These are phyloP conservation scores for Brassicogethes aeneus DNA, from an alignment of 2,888 invertebrate genomes.

Conservation along the genomic window DNA sequence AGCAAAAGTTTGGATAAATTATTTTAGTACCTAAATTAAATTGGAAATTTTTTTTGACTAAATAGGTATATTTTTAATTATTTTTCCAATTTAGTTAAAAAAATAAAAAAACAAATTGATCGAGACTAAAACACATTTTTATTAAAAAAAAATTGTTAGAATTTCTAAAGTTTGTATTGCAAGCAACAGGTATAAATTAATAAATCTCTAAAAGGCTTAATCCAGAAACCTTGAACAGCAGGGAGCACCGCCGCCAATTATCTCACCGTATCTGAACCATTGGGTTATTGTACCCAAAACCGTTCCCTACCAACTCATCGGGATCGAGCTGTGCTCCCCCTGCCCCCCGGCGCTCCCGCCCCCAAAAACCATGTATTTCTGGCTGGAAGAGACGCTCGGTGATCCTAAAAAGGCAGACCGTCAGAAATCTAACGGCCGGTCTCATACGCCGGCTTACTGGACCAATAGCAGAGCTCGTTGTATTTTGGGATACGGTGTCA, in stretches of 20 bases:
- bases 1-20: no score
- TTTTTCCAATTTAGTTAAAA: no score
- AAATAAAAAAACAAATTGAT: neutral
- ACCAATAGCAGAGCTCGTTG: constrained; percentile 44
- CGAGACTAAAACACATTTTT: no score
- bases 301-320: constrained; percentile 16
- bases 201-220: constrained; percentile 2
- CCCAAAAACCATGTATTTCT: constrained; percentile 29
- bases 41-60: no score
- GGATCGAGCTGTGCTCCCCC: constrained; percentile 12
- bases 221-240: constrained; percentile 1
- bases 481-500: constrained; percentile 66
- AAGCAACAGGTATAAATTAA: no score
- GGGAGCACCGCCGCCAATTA: neutral
- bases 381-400: constrained; percentile 36
- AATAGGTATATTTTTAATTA: no score
- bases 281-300: constrained; percentile 30
- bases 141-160: no score
- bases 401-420: constrained; percentile 58
- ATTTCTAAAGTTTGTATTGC: no score
- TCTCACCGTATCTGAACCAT: constrained; percentile 14
- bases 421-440: constrained; percentile 41
- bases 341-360: constrained; percentile 14
- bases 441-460: constrained; percentile 39
- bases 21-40: no score